Evolutionary conservation across 2,113 vertebrate genomes (phyloP), one percentile per base, ranked within the genome.

Genomic region (Platysternon megacephalum): DNA sequence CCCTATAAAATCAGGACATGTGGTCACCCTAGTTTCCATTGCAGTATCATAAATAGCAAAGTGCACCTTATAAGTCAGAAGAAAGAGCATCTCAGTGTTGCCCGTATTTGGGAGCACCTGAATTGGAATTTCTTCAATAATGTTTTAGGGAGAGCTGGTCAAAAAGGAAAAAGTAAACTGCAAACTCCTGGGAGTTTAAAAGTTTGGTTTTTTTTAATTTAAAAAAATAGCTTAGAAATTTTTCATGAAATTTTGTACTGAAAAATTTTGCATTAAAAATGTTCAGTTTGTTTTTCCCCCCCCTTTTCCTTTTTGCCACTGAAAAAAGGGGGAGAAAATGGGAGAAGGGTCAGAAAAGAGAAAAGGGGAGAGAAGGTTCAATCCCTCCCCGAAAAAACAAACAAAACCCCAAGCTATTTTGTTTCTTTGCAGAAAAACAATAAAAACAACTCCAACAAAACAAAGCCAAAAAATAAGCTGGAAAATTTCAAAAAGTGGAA

Each of bases 341-440:
- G 2, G 56, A 2, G 14, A 39, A 78, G 39, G 5, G 80, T 46
- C 17, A 68, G 90, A 85, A 93, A 84, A 22, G 22, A 42, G 72
- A 80, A 19, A 22, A 5, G 22, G 48, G 84, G 93, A 83, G 79
- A 85, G 58, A 90, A 51, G 24, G 11, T 26, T 86, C 13, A 94
- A 79, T 46, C 49, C 24, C 29, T n/a, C 46, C 51, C 82, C 86
- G 95, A 95, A 94, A 92, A 94, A 96, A 89, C 95, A 81, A 86
- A 16, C 44, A 5, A 49, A 79, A 94, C 78, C 56, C 94, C 93
- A 52, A 91, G 68, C 85, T 86, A 72, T 82, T 32, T 97, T 53
- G 93, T 84, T 87, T 91, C 35, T 82, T 91, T 89, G 91, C 87
- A 95, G 89, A 13, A 88, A 48, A 74, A 91, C 74, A 94, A 68